These are phyloP conservation scores for Onychorhynchus coronatus DNA, from an alignment of 2,113 vertebrate species.

Conservation along the genomic window DNA sequence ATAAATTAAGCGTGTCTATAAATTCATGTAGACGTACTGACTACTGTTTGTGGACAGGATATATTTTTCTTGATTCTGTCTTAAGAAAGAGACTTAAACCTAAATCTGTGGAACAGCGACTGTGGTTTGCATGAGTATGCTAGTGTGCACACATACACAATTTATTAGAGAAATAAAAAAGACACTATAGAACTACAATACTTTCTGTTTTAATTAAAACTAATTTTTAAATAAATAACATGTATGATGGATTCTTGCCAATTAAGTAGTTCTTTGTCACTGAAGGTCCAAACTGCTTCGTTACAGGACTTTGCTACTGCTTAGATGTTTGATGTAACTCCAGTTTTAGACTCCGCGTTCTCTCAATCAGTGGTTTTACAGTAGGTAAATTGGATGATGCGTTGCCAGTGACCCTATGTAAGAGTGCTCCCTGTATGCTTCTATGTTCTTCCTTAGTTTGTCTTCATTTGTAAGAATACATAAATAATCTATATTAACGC, in stretches of 20 bases:
- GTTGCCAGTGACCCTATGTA: not conserved
- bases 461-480: not conserved
- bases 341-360: not conserved
- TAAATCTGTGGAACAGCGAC: rapidly evolving
- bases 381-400: not conserved
- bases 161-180: not conserved
- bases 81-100: not conserved
- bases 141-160: rapidly evolving
- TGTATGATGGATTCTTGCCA: not conserved
- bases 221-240: not conserved
- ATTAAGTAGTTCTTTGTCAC: not conserved
- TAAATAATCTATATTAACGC: not conserved
- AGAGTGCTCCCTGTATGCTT: not conserved
- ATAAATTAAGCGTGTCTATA: not conserved
- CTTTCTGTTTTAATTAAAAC: not conserved
- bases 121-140: rapidly evolving
- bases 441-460: not conserved
- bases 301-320: not conserved
- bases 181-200: not conserved
- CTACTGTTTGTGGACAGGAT: not conserved
- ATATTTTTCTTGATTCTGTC: not conserved
- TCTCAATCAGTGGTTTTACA: not conserved
- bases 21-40: not conserved
- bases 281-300: not conserved
- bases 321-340: not conserved